phyloP scores from a whole-genome alignment of 2,888 invertebrate genomes.

The Drosophila macrospina region DNA sequence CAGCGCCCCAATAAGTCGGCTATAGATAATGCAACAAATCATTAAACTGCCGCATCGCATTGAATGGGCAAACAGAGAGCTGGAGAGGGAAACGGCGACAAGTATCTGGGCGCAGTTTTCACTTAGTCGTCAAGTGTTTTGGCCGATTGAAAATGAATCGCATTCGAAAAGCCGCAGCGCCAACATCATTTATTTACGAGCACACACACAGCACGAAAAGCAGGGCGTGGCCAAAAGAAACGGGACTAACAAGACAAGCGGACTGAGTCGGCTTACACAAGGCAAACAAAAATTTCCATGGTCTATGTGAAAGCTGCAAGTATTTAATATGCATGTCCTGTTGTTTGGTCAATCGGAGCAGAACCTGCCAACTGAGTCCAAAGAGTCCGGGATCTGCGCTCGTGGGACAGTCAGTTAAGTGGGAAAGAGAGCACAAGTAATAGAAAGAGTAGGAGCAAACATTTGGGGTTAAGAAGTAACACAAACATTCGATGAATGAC shows the following conservation, averaged over 20 bases:
- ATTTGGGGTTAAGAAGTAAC: background rate
- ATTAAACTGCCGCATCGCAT: slow-evolving; percentile 66
- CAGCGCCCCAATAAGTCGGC: slow-evolving; percentile 42
- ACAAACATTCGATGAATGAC: background rate
- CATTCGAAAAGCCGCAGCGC: slow-evolving; percentile 61
- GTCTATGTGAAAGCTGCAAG: slow-evolving; percentile 20
- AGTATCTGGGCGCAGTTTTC: slow-evolving; percentile 49
- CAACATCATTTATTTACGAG: slow-evolving; percentile 72
- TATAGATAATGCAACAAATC: slow-evolving; percentile 54
- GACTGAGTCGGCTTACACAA: slow-evolving; percentile 27
- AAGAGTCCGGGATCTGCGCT: slow-evolving; percentile 53
- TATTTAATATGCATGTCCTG: slow-evolving; percentile 75
- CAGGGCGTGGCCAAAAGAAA: background rate
- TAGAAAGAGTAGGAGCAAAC: slow-evolving; percentile 8
- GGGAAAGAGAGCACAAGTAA: background rate
- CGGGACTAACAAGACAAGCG: background rate
- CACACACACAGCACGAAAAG: background rate
- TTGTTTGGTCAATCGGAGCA: slow-evolving; percentile 78
- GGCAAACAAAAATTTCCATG: slow-evolving; percentile 4
- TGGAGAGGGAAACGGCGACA: background rate
- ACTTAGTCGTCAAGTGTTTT: slow-evolving; percentile 55
- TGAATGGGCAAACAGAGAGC: slow-evolving; percentile 1
- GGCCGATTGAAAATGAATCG: slow-evolving; percentile 66
- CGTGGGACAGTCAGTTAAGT: slow-evolving; percentile 60
- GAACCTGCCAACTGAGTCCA: slow-evolving; percentile 53